Conservation (phyloP, 2,888 invertebrate genomes). For the Cepaea hortensis region DNA sequence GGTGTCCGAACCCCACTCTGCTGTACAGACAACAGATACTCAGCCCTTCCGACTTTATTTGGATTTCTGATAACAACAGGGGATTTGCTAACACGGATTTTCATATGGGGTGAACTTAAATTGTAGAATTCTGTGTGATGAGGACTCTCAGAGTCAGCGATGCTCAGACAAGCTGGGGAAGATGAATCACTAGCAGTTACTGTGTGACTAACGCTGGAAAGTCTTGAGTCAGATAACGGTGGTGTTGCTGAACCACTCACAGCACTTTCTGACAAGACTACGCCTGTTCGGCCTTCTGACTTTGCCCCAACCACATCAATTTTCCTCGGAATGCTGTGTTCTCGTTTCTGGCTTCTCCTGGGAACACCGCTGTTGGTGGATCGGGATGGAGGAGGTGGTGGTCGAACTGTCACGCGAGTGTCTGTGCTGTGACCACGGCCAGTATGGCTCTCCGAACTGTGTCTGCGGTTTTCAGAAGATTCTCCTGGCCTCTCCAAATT, state of each 20-base stretch:
- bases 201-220: constrained; percentile 17
- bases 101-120: constrained; percentile 41
- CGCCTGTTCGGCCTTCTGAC: neutral
- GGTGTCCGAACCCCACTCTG: constrained; percentile 38
- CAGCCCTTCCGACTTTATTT: constrained; percentile 47
- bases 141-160: neutral
- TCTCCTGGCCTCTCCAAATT: constrained; percentile 47
- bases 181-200: neutral
- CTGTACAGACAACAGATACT: constrained; percentile 34
- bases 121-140: constrained; percentile 43
- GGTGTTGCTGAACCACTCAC: neutral
- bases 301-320: constrained; percentile 26
- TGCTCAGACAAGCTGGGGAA: neutral
- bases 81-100: constrained; percentile 41
- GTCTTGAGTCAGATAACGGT: constrained; percentile 35
- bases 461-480: constrained; percentile 35
- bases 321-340: constrained; percentile 46
- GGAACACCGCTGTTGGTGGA: constrained; percentile 31
- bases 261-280: constrained; percentile 9
- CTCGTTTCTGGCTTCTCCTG: constrained; percentile 35
- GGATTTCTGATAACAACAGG: constrained; percentile 39
- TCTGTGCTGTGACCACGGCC: constrained; percentile 48
- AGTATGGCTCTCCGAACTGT: constrained; percentile 25
- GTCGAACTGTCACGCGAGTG: constrained; percentile 40
- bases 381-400: constrained; percentile 45